Evolutionary conservation across 2,797 vertebrate species (phyloP).

Genomic region (Allobates femoralis): DNA sequence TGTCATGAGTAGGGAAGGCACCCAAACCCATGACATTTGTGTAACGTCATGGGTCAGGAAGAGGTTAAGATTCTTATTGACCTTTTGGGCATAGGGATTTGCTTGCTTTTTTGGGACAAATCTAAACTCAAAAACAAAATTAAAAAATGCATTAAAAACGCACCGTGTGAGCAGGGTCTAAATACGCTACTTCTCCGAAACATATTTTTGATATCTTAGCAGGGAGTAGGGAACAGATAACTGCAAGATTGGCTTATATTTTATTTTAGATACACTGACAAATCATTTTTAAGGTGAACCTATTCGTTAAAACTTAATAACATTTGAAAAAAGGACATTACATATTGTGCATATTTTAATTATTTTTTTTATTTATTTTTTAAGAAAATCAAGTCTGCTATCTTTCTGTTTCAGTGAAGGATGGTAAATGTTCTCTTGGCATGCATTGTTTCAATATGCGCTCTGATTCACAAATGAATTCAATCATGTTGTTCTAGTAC

Average conservation of each 20-base stretch:
- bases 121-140: no score
- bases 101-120: no score
- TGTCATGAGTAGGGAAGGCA: no score
- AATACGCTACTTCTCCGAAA: no score
- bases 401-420: constrained; percentile 21
- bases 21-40: no score
- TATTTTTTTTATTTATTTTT: not conserved
- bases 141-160: no score
- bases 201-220: no score
- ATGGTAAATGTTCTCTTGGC: constrained; percentile 44
- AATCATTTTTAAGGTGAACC: not conserved
- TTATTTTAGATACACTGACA: not conserved
- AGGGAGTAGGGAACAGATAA: no score
- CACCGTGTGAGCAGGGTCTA: no score
- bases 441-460: constrained; percentile 52
- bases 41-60: no score
- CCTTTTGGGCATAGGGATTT: no score
- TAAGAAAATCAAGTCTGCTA: not conserved
- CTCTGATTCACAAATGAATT: constrained; percentile 60
- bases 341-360: constrained; percentile 12
- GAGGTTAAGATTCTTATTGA: no score
- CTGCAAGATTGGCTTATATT: not conserved
- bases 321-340: not conserved
- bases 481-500: constrained; percentile 47
- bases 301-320: not conserved